Conservation (phyloP, 1,140 invertebrate species). For the Drosophila sulfurigaster region DNA sequence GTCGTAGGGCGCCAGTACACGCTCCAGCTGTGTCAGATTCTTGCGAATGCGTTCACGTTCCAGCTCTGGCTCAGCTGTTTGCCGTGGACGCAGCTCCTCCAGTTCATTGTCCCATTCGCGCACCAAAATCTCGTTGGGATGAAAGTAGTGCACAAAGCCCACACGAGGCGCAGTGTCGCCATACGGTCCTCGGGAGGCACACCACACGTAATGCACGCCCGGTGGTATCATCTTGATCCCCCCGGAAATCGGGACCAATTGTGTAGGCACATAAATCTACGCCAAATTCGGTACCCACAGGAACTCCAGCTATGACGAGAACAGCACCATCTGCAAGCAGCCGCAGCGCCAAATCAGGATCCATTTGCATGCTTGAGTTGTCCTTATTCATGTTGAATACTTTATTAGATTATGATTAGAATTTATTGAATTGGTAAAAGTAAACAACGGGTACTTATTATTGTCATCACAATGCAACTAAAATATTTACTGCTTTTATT, state of each 20-base stretch:
- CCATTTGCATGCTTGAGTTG: slow-evolving; percentile 87
- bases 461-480: background rate
- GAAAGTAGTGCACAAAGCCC: slow-evolving; percentile 96
- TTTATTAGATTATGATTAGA: background rate
- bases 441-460: background rate
- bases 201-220: slow-evolving; percentile 97
- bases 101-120: slow-evolving; percentile 92
- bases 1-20: slow-evolving; percentile 95
- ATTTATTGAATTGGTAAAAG: background rate
- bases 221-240: slow-evolving; percentile 99
- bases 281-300: slow-evolving; percentile 96
- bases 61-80: slow-evolving; percentile 85
- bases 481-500: background rate
- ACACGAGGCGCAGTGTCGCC: slow-evolving; percentile 88
- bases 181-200: slow-evolving; percentile 86
- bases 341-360: slow-evolving; percentile 90
- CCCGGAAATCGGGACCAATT: slow-evolving; percentile 96
- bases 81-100: slow-evolving; percentile 89
- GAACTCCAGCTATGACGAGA: slow-evolving; percentile 93
- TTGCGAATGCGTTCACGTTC: slow-evolving; percentile 88
- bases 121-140: slow-evolving; percentile 92
- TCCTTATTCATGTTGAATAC: slow-evolving; percentile 69
- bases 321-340: slow-evolving; percentile 93
- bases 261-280: slow-evolving; percentile 98
- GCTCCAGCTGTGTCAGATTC: slow-evolving; percentile 92